Evolutionary conservation across 2,113 vertebrate species (phyloP).

Genomic region (Pseudopodoces humilis): DNA sequence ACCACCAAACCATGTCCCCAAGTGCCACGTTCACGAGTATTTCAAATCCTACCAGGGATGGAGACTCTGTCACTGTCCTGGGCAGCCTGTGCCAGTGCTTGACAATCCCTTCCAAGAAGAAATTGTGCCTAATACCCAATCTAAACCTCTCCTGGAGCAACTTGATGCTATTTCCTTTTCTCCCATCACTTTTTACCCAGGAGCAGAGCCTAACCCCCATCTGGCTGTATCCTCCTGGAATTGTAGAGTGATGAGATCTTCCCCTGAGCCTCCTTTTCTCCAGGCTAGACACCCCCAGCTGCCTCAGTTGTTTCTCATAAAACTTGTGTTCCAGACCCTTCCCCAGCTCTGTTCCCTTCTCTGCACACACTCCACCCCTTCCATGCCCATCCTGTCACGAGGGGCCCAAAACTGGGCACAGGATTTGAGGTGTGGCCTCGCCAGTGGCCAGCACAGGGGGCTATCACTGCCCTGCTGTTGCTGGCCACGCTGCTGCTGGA

Average conservation of each 20-base stretch:
- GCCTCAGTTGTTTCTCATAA: background rate
- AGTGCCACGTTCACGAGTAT: fast-evolving
- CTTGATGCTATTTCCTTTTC: background rate
- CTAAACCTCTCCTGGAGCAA: background rate
- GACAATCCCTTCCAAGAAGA: background rate
- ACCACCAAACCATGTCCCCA: background rate
- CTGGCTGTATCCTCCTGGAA: background rate
- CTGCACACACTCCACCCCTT: background rate
- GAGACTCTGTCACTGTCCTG: background rate
- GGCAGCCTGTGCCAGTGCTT: no score
- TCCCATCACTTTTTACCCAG: background rate
- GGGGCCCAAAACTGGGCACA: background rate
- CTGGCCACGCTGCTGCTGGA: background rate
- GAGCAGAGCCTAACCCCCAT: fast-evolving
- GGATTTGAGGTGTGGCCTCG: background rate
- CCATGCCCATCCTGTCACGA: background rate
- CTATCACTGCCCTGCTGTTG: background rate
- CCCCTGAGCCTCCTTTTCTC: background rate
- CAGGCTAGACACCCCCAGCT: background rate
- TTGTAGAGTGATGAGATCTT: no score
- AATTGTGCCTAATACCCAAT: background rate
- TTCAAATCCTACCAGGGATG: background rate
- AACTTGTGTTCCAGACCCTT: background rate
- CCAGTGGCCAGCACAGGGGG: background rate
- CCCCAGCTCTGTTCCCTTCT: background rate